Evolutionary conservation across 2,113 vertebrate species (phyloP).

Genomic region (Phaethornis superciliosus): DNA sequence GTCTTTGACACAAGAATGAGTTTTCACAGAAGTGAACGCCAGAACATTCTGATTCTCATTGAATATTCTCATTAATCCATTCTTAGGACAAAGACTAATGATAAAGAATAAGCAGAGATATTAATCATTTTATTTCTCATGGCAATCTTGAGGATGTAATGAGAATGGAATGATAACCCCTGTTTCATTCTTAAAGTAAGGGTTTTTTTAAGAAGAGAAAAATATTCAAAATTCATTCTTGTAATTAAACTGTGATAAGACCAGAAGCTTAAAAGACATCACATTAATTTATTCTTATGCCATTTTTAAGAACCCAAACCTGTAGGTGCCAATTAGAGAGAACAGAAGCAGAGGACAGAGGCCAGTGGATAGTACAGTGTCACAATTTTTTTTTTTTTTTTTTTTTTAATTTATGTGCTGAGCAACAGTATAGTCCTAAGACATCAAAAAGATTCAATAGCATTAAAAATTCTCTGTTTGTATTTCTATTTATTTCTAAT

Average conservation of each 20-base stretch:
- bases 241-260: slow-evolving; percentile 39
- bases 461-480: background rate
- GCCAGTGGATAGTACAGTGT: background rate
- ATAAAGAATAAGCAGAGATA: slow-evolving; percentile 42
- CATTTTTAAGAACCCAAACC: slow-evolving; percentile 31
- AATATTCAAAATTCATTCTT: slow-evolving; percentile 60
- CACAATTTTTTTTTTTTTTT: background rate
- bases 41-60: slow-evolving; percentile 40
- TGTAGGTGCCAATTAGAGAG: slow-evolving; percentile 31
- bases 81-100: slow-evolving; percentile 50
- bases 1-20: slow-evolving; percentile 43
- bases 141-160: slow-evolving; percentile 34
- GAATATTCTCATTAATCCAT: slow-evolving; percentile 68
- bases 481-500: background rate
- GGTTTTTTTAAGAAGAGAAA: slow-evolving; percentile 14
- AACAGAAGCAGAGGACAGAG: slow-evolving; percentile 7
- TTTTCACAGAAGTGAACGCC: slow-evolving; percentile 25
- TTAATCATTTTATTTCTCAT: slow-evolving; percentile 64
- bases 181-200: background rate
- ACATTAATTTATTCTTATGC: slow-evolving; percentile 45
- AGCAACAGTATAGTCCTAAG: background rate
- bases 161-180: slow-evolving; percentile 26
- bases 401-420: background rate
- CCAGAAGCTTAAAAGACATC: slow-evolving; percentile 59
- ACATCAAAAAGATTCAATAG: background rate